These are phyloP conservation scores for Andrena dorsata DNA, from an alignment of 2,888 invertebrate species.

Conservation along the genomic window DNA sequence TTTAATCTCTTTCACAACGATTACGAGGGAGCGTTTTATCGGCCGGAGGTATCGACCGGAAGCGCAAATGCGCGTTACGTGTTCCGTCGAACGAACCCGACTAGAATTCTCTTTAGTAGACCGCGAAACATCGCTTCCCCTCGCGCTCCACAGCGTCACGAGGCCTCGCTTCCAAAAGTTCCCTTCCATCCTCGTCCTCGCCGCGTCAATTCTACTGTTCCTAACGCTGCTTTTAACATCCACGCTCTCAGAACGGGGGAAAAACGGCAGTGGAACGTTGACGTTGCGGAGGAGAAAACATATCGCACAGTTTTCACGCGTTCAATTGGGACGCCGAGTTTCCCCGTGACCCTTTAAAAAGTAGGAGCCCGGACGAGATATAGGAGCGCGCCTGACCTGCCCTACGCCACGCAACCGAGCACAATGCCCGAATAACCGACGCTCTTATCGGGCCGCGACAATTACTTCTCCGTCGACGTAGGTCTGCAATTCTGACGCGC, in stretches of 20 bases:
- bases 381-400: slow-evolving; percentile 66
- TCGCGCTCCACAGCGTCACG: neutral
- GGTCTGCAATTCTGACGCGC: slow-evolving; percentile 31
- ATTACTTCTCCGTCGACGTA: slow-evolving; percentile 57
- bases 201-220: neutral
- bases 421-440: slow-evolving; percentile 68
- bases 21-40: slow-evolving; percentile 68
- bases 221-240: neutral
- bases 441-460: slow-evolving; percentile 66
- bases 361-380: slow-evolving; percentile 49
- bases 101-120: slow-evolving; percentile 20
- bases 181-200: neutral
- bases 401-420: slow-evolving; percentile 61
- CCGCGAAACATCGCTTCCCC: neutral
- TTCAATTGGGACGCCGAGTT: slow-evolving; percentile 19
- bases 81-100: slow-evolving; percentile 42
- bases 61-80: slow-evolving; percentile 60
- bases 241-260: neutral
- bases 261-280: neutral
- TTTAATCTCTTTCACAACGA: slow-evolving; percentile 84
- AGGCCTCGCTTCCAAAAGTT: neutral
- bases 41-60: slow-evolving; percentile 62
- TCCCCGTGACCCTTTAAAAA: slow-evolving; percentile 22
- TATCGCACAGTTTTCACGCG: neutral
- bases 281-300: neutral